A percentile compares a stretch with the other conserved stretches of the same genome.
phyloP scores from a whole-genome alignment of 2,113 vertebrate genomes.

The Gallinago jamesoni region DNA sequence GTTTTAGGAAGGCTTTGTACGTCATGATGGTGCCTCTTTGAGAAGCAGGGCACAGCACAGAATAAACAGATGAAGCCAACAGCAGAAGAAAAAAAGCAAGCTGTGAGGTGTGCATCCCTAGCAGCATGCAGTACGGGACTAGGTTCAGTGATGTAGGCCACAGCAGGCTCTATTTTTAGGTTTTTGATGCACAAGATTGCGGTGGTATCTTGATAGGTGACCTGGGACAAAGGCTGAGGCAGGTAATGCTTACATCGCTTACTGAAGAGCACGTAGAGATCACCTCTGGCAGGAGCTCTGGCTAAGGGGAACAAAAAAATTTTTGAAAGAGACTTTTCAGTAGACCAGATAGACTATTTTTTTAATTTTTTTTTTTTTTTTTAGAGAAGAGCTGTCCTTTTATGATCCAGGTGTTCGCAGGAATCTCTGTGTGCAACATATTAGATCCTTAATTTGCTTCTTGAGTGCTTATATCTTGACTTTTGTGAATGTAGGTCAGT shows the following conservation, averaged over 20 bases:
- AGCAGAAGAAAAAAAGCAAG: neutral
- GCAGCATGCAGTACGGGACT: neutral
- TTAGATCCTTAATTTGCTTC: neutral
- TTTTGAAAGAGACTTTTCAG: neutral
- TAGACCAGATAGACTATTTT: neutral
- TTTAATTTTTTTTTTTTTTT: neutral
- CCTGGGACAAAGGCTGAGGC: neutral
- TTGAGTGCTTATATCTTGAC: neutral
- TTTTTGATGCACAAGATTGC: neutral
- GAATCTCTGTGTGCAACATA: neutral
- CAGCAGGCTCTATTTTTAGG: neutral
- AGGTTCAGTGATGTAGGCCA: neutral
- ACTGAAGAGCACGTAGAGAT: neutral
- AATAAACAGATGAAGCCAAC: neutral
- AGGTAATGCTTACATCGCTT: neutral
- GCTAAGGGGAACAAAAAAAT: neutral
- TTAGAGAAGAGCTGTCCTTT: neutral
- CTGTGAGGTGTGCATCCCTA: neutral
- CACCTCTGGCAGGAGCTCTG: neutral
- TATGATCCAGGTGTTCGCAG: neutral
- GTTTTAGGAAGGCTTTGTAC: neutral
- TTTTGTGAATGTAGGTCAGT: conserved; percentile 13
- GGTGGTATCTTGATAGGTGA: neutral
- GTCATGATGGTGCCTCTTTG: neutral
- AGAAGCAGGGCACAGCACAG: neutral